Conservation (phyloP, 1,140 invertebrate species). For the Brachionus calyciflorus region DNA sequence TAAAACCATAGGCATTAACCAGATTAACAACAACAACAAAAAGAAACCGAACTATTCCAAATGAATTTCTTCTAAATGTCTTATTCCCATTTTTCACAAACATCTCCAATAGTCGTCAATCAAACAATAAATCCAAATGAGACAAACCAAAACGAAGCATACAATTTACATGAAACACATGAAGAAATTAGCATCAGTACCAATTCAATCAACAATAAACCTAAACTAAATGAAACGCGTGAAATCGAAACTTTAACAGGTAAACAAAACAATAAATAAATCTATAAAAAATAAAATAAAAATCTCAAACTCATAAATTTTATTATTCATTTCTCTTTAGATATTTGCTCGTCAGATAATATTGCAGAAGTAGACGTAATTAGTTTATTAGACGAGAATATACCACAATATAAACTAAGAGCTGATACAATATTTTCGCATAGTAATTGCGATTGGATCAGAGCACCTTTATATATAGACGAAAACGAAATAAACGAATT, state of each 20-base stretch:
- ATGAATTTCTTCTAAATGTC: too few species aligned
- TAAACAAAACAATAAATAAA: background rate
- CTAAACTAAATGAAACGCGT: background rate
- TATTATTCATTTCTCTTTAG: background rate
- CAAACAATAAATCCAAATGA: background rate
- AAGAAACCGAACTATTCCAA: too few species aligned
- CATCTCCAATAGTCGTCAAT: too few species aligned
- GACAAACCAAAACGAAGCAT: background rate
- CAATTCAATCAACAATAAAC: background rate
- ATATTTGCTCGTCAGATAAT: slow-evolving; percentile 41
- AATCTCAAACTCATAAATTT: background rate
- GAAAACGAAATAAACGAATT: slow-evolving; percentile 73
- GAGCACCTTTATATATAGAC: slow-evolving; percentile 68
- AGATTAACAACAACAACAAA: too few species aligned
- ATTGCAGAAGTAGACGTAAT: slow-evolving; percentile 31
- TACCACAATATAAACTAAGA: slow-evolving; percentile 85
- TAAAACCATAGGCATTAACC: too few species aligned
- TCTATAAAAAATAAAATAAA: background rate
- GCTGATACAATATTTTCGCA: slow-evolving; percentile 92
- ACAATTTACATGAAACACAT: too few species aligned
- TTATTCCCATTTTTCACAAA: too few species aligned
- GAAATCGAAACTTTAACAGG: slow-evolving; percentile 36
- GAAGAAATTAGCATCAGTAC: too few species aligned
- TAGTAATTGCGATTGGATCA: slow-evolving; percentile 90
- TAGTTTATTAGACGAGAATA: slow-evolving; percentile 86